Evolutionary conservation across 2,113 vertebrate species (phyloP), one percentile per base, ranked within the genome.

Genomic region (Oreocharis arfaki): DNA sequence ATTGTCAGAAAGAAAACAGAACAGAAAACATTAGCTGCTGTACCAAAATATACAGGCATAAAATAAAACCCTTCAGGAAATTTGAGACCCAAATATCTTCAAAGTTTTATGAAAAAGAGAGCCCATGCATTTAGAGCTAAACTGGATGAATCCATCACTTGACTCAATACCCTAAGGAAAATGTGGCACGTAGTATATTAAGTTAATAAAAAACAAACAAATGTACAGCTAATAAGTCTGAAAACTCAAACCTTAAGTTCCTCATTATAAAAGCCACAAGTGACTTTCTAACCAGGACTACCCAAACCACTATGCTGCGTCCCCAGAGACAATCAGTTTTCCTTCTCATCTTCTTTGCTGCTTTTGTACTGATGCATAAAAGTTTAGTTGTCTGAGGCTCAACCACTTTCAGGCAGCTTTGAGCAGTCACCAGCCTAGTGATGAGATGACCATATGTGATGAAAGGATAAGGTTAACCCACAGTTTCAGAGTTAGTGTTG

Each of bases 211-310:
- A 96, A 68, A 3, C 64, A 93, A 95, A 96, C 79, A 94, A 95
- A 95, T 57, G 59, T 61, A 97, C 87, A 93, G 93, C 55, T 93
- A 95, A 67, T 94, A 97, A 90, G 73, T 86, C 88, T 92, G 79
- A 92, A 96, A 96, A 97, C 78, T 95, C 90, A 95, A 95, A 96
- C 76, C 88, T 84, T 93, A 95, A 91, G 87, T 84, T 96, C 85
- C 75, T 94, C 79, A 68, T 96, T 94, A 96, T 77, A 92, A 94
- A 97, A 96, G 95, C 95, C 92, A 84, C 95, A 95, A 95, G 83
- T 52, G 71, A 93, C 86, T 92, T 92, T 93, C 88, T 92, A 90
- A 81, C 88, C 69, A 95, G 76, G 92, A 88, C 92, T 84, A 81
- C 73, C 19, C 85, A 94, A 96, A 93, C 90, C 93, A 84, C 85